Percentiles rank a stretch among this genome's conserved stretches.
Conservation (phyloP, 2,797 vertebrate genomes). For the Trichosurus vulpecula region DNA sequence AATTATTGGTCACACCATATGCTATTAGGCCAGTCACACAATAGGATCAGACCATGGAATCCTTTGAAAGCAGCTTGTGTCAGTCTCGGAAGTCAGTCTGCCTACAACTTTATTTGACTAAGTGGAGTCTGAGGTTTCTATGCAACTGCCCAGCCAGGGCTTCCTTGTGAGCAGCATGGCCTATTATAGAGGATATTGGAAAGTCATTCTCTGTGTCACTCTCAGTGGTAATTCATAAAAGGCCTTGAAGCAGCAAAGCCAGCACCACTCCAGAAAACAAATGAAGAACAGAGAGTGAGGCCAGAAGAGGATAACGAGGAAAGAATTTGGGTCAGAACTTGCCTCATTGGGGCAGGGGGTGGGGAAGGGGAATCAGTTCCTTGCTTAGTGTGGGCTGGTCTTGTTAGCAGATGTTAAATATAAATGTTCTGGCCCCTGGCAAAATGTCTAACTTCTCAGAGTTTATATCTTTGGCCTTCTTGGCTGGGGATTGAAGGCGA, state of each 20-base stretch:
- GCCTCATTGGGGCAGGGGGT: not conserved
- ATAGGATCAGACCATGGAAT: slow-evolving; percentile 14
- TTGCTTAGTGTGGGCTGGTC: not conserved
- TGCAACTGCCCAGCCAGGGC: not conserved
- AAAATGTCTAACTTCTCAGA: not conserved
- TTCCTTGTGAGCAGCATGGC: not conserved
- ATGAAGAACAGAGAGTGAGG: not conserved
- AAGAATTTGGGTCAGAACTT: not conserved
- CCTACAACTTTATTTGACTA: not conserved
- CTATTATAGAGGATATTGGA: not conserved
- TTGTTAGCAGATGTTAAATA: not conserved
- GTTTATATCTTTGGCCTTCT: not conserved
- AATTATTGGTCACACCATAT: slow-evolving; percentile 43
- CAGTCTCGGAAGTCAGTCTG: not conserved
- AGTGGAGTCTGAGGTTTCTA: not conserved
- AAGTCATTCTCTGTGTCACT: not conserved
- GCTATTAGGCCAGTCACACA: slow-evolving; percentile 35
- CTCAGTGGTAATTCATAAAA: not conserved
- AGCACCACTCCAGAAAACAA: not conserved
- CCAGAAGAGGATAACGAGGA: not conserved
- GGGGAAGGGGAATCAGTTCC: not conserved
- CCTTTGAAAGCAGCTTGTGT: slow-evolving; percentile 41
- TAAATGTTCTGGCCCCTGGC: not conserved
- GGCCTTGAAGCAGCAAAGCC: not conserved
- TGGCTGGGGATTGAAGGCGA: not conserved